phyloP scores from a whole-genome alignment of 1,140 invertebrate genomes.

The Scaptomyza hsui region DNA sequence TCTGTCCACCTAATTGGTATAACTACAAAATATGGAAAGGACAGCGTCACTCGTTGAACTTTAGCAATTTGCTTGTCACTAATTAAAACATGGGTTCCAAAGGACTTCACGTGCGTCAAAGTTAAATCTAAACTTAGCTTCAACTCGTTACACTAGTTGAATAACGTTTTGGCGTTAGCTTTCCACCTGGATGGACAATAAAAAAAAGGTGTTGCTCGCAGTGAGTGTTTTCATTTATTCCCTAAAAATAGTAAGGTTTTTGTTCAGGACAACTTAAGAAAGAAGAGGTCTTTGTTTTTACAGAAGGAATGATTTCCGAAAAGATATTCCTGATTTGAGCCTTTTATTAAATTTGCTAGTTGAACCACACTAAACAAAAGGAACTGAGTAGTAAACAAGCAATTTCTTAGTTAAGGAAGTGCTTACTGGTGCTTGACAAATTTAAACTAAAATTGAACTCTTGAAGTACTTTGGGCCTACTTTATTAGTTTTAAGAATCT shows the following conservation, averaged over 20 bases:
- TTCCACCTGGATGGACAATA: not conserved
- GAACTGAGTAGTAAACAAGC: no score
- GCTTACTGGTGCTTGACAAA: no score
- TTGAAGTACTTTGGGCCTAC: not conserved
- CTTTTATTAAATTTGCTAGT: no score
- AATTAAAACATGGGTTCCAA: constrained; percentile 41
- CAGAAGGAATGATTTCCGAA: no score
- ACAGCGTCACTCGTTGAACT: constrained; percentile 31
- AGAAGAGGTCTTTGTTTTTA: no score
- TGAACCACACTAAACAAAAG: no score
- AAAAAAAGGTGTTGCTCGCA: no score
- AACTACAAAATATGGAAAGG: not conserved
- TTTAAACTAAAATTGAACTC: not conserved
- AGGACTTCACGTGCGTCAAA: constrained; percentile 7
- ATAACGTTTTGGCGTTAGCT: not conserved
- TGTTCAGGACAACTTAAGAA: no score
- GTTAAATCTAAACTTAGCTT: not conserved
- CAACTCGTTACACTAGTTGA: not conserved
- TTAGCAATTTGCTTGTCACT: constrained; percentile 41
- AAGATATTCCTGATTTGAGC: no score
- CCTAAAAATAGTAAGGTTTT: no score
- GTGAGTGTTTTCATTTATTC: no score
- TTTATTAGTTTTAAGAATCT: not conserved
- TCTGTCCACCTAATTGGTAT: constrained; percentile 9
- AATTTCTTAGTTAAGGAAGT: no score